phyloP scores from a whole-genome alignment of 1,140 invertebrate genomes.

The Bombus waltoni region DNA sequence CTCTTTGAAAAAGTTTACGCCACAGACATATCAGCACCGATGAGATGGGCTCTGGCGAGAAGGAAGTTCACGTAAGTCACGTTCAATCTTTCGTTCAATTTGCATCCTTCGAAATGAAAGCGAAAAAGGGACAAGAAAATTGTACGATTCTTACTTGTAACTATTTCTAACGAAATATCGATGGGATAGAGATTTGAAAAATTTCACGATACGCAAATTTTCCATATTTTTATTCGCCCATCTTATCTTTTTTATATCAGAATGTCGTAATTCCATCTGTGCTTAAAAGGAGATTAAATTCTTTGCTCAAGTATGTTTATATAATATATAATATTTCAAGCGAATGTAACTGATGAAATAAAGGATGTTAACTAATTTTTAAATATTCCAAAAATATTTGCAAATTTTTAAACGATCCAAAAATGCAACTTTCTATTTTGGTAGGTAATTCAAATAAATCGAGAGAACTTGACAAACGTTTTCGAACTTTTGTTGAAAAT shows the following conservation, averaged over 20 bases:
- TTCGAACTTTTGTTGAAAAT: neutral
- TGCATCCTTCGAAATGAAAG: neutral
- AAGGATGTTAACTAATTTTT: neutral
- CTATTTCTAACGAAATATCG: neutral
- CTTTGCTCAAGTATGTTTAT: neutral
- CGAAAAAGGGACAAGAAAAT: neutral
- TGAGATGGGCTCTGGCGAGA: conserved; percentile 88
- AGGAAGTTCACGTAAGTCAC: conserved; percentile 87
- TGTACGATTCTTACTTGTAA: neutral
- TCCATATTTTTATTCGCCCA: neutral
- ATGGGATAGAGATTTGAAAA: neutral
- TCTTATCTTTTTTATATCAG: neutral
- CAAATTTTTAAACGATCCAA: neutral
- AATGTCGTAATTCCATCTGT: neutral
- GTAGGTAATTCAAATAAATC: neutral
- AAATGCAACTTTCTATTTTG: neutral
- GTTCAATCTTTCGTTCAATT: neutral
- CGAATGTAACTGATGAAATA: neutral
- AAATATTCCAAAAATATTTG: neutral
- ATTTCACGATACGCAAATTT: neutral
- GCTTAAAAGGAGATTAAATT: neutral
- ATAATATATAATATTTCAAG: too few relatives aligned
- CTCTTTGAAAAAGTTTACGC: conserved; percentile 90
- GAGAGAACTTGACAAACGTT: neutral
- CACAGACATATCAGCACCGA: conserved; percentile 93